Conservation (phyloP, 1,140 invertebrate genomes). For the Papilio polytes region DNA sequence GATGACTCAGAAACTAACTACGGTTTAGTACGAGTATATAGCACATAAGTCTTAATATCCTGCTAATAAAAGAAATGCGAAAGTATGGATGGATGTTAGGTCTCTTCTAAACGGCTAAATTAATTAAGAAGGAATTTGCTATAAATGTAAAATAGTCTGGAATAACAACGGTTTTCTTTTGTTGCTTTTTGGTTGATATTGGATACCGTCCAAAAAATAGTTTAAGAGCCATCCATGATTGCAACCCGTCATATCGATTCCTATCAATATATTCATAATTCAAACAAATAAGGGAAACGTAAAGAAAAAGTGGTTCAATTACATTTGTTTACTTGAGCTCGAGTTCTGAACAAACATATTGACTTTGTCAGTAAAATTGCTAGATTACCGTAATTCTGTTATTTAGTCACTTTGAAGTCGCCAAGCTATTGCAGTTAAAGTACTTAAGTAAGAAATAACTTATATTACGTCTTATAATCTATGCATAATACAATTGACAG, state of each 20-base stretch:
- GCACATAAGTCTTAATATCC: not conserved
- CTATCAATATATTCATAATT: not conserved
- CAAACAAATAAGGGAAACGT: conserved; percentile 17
- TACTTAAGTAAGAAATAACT: not conserved
- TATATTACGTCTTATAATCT: not conserved
- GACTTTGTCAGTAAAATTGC: not conserved
- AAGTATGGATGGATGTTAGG: no score
- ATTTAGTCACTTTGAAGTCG: not conserved
- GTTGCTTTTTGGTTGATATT: not conserved
- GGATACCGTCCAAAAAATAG: not conserved
- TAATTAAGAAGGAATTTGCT: no score
- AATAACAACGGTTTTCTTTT: no score
- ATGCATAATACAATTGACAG: not conserved
- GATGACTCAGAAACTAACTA: no score
- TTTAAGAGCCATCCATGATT: not conserved
- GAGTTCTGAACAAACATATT: conserved; percentile 40
- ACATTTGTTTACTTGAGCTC: conserved; percentile 48
- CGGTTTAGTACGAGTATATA: no score
- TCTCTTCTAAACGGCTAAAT: no score
- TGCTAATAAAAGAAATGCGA: no score
- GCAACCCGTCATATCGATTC: conserved; percentile 3
- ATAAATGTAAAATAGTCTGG: no score
- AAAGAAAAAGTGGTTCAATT: conserved; percentile 43
- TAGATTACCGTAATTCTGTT: not conserved
- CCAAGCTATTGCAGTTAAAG: not conserved